A percentile compares a stretch with the other conserved stretches of the same genome.
phyloP scores from a whole-genome alignment of 2,888 invertebrate species.

The Euplexia lucipara region DNA sequence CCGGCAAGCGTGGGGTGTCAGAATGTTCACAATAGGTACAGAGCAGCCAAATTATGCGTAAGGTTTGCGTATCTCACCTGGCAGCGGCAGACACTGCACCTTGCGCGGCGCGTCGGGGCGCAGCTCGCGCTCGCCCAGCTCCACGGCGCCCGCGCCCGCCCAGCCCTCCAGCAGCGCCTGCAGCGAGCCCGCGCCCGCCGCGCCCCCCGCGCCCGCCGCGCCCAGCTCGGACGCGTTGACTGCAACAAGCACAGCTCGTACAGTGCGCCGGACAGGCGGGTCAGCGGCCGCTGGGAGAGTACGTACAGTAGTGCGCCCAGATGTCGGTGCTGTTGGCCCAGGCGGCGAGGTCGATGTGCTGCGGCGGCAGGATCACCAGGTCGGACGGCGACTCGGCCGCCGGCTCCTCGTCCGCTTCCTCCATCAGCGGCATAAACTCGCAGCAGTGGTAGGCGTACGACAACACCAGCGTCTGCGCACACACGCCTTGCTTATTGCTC shows the following conservation, averaged over 20 bases:
- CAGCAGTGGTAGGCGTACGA: conserved; percentile 99
- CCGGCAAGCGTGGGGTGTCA: background rate
- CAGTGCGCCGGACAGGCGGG: background rate
- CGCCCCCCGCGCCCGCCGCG: conserved; percentile 63
- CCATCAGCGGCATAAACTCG: conserved; percentile 94
- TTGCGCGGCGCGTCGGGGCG: conserved; percentile 77
- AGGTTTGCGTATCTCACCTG: conserved; percentile 87
- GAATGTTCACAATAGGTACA: background rate
- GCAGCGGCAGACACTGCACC: conserved; percentile 95
- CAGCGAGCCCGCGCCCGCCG: conserved; percentile 64
- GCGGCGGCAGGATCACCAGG: conserved; percentile 84
- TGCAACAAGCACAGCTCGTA: conserved; percentile 44
- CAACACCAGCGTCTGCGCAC: conserved; percentile 93
- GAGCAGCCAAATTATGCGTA: background rate
- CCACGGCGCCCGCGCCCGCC: conserved; percentile 64
- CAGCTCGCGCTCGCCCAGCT: conserved; percentile 66
- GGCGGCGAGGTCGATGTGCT: conserved; percentile 91
- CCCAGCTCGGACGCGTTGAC: conserved; percentile 79
- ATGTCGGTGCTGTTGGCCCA: conserved; percentile 96
- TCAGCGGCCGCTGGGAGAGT: conserved; percentile 3
- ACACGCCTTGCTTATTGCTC: background rate
- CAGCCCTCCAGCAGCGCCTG: conserved; percentile 68
- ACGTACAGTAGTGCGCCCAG: conserved; percentile 96
- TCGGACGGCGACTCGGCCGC: conserved; percentile 84
- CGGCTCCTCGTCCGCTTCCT: conserved; percentile 91